Evolutionary conservation across 1,140 invertebrate species (phyloP), one percentile per base, ranked within the genome.

Genomic region (Charaxes varanes): DNA sequence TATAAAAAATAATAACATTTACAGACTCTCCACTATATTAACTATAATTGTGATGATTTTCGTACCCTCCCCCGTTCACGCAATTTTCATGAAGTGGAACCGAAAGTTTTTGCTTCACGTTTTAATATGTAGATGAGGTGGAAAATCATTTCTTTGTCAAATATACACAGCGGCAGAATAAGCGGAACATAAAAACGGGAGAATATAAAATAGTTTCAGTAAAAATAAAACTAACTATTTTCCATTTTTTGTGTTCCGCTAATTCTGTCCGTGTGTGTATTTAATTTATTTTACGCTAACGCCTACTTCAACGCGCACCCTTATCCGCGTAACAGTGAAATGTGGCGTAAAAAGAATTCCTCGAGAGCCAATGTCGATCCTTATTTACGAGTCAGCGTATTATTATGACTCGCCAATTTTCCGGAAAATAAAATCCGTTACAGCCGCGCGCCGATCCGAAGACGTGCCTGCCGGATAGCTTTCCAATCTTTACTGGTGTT

Each of bases 351-450:
- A 72, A 73, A 69, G 71, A 62, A 74, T 67, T 63, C 61, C 56
- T 67, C 54, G 69, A 69, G 64, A 59, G 59, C 66, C 71, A 70
- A 72, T 72, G 73, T 50, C 73, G 70, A 76, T 73, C 71, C 63
- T 76, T 76, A 76, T 79, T 76, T 79, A 79, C 71, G 71, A 73
- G 51, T 73, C 69, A 71, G 69, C 67, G 63, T 67, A 74, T 79
- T 79, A 79, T 79, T 79, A 79, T 79, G 74, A 79, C 69, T 76
- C 57, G 71, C 62, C 73, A 78, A 78, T 78, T 78, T 78, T 78
- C 71, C 73, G 67, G 61, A 47, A 69, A 76, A 78, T 78, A 78
- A 79, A 79, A 73, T 33, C 58, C 57, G 63, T 71, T 66, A 62
- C 68, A 64, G 54, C 47, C 43, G 30, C 56, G 47, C 40, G 46